Conservation (phyloP, 2,888 invertebrate species). For the Oscheius myriophilus region DNA sequence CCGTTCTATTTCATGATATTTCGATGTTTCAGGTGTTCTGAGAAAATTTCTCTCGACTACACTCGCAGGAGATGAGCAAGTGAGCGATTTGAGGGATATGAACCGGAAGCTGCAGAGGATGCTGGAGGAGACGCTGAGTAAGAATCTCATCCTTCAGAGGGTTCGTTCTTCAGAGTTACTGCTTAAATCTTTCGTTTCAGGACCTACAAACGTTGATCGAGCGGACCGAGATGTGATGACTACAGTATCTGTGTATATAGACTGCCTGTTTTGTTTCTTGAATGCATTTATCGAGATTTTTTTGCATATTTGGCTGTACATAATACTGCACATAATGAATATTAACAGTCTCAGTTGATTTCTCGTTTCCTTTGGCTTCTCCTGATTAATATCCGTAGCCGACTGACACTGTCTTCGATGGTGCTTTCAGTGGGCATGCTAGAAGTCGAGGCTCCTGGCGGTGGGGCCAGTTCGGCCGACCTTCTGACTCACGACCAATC, state of each 20-base stretch:
- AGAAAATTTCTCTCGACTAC: conserved; percentile 45
- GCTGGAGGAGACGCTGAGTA: conserved; percentile 59
- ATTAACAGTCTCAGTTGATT: background rate
- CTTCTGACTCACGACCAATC: background rate
- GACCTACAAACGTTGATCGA: conserved; percentile 55
- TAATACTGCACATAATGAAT: background rate
- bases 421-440: conserved; percentile 4
- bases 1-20: no score
- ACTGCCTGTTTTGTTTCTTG: background rate
- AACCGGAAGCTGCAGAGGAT: conserved; percentile 56
- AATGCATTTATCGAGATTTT: background rate
- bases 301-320: conserved; percentile 4
- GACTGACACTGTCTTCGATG: background rate
- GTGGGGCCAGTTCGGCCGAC: conserved; percentile 21
- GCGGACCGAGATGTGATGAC: conserved; percentile 47
- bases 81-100: conserved; percentile 51
- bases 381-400: background rate
- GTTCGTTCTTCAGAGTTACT: conserved; percentile 12
- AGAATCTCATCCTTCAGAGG: conserved; percentile 54
- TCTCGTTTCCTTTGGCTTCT: background rate
- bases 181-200: conserved; percentile 27
- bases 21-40: conserved; percentile 27
- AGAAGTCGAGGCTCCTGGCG: conserved; percentile 18
- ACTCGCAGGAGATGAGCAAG: conserved; percentile 39
- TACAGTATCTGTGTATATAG: background rate